Base-by-base conservation (phyloP, 1,140 invertebrate genomes). In the Hyles euphorbiae region DNA sequence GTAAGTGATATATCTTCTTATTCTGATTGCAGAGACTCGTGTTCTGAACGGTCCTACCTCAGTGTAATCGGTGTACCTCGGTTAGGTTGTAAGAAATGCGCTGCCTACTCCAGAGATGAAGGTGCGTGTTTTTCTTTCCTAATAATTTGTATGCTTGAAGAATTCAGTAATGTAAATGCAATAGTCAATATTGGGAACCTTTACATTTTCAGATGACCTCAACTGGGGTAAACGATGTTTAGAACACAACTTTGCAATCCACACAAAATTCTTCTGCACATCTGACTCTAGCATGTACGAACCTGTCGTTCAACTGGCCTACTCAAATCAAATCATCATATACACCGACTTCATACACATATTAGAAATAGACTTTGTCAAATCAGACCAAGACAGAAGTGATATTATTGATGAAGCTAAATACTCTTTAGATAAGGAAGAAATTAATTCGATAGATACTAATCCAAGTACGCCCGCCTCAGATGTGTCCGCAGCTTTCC, bases 261-360 rank as follows among this genome's bases (percentile, higher is more conserved):
- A 90, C 65, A 90, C 89, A 56, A 89, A 88, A 47, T 90, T 90
- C 60, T 89, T 88, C 61, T 89, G 89, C 56, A 87, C 89, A 12
- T 87, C 86, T 1, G 89, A 90, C 62, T 87, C 86, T 32, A 88
- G 81, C 36, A 85, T 89, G 63, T 89, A 85, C 43, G 89, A 90
- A 58, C 89, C 89, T 0, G 89, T 90, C 0, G 87, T 90, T 2
- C 89, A 90, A 48, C 65, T 90, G 59, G 88, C 88, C 1, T 89
- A 90, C 68, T 83, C 84, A 34, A 90, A 90, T 67, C 89, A 90
- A 71, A 90, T 90, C 51, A 87, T 90, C 52, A 90, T 90, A 36
- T 90, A 89, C 64, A 89, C 88, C 34, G 89, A 90, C 60, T 90
- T 88, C 64, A 90, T 90, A 60, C 89, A 90, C 62, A 89, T 90